Base-by-base conservation (phyloP, 2,113 vertebrate species). In the Petaurus breviceps region DNA sequence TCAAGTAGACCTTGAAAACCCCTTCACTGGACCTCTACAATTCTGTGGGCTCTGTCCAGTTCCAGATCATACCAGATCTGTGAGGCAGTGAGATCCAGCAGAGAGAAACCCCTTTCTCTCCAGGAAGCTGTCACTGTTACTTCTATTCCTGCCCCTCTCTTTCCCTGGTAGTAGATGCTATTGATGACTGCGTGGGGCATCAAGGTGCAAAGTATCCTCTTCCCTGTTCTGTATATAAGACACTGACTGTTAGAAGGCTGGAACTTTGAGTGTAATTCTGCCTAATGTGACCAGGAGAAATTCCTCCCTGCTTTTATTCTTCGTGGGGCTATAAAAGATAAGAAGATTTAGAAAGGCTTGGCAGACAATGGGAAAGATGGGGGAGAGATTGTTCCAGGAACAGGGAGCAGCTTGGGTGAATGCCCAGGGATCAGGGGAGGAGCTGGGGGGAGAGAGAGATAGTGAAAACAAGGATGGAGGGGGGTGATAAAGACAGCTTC, bases 341-440 rank as follows among this genome's bases (percentile, higher is more conserved):
- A 97, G 93, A 96, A 96, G 96, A 94, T 91, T 25, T 49, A 50
- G 89, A 94, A 94, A 96, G 68, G 8, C n/a, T 77, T 98, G 94
- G 97, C 92, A 93, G 84, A 97, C 95, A 95, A 96, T 95, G 90
- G 96, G 94, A 91, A 90, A 91, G 93, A 54, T 51, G 19, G 90
- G 89, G 93, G 93, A 92, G 91, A 57, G 47, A 96, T 91, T 91
- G 89, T 96, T 97, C 94, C 97, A 98, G 97, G 97, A 97, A 97
- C 95, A 98, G 96, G 95, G 95, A 97, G 91, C 95, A 96, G 97
- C 51, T 97, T 98, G 98, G 98, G 97, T 94, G n/a, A 89, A 94
- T 95, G 97, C 98, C 98, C 96, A 98, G 97, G 96, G 95, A 94
- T 96, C 94, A 92, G 96, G 98, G 92, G 96, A 95, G 96, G 97